Percentiles rank a stretch among this genome's conserved stretches.
phyloP scores from a whole-genome alignment of 92 coral and sea anemone genomes.

The Diadumene lineata region DNA sequence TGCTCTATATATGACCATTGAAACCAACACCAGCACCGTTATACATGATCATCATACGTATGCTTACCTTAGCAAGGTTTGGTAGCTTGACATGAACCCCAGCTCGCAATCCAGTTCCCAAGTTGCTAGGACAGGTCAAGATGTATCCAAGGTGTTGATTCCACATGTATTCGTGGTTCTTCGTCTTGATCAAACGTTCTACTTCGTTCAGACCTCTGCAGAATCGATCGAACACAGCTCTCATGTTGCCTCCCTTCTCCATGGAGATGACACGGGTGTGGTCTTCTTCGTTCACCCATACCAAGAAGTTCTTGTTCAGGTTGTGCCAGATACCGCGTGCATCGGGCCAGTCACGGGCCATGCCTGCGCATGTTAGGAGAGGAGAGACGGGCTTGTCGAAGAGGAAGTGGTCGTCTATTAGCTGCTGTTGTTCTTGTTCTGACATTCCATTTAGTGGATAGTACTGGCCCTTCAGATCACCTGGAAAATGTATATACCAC shows the following conservation, averaged over 20 bases:
- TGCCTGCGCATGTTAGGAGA: constrained; percentile 96
- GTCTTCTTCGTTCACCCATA: constrained; percentile 98
- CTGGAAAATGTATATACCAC: constrained; percentile 14
- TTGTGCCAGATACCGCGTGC: constrained; percentile 99
- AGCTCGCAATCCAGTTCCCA: constrained; percentile 97
- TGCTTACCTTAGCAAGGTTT: constrained; percentile 73
- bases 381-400: constrained; percentile 99
- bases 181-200: constrained; percentile 89
- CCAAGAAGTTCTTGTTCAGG: constrained; percentile 85
- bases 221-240: constrained; percentile 84
- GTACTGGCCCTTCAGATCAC: constrained; percentile 84
- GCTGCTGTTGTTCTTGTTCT: constrained; percentile 84
- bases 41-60: too few species aligned
- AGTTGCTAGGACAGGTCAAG: constrained; percentile 95
- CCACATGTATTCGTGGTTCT: constrained; percentile 97
- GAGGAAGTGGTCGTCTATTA: constrained; percentile 93
- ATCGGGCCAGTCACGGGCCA: constrained; percentile 99
- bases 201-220: constrained; percentile 90
- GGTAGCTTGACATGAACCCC: constrained; percentile 99
- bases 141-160: constrained; percentile 92
- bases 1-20: too few species aligned
- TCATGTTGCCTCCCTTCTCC: constrained; percentile 95
- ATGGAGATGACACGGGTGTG: constrained; percentile 95
- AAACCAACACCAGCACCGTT: too few species aligned
- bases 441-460: constrained; percentile 90